A percentile compares a stretch with the other conserved stretches of the same genome.
Conservation (phyloP, 2,888 invertebrate genomes). For the Catocala fraxini region DNA sequence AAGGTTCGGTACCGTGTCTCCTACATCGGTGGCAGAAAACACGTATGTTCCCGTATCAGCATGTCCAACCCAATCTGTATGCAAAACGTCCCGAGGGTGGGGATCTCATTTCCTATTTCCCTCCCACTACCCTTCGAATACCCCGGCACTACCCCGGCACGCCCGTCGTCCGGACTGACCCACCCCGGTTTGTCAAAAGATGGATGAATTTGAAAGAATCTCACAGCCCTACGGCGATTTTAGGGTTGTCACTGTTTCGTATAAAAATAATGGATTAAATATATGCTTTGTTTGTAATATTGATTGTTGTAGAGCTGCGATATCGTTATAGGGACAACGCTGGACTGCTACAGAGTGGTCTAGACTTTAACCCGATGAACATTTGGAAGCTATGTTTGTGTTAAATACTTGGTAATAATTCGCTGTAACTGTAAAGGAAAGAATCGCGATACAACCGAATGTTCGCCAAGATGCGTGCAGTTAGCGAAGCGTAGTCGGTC, state of each 20-base stretch:
- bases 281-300: too few relatives aligned
- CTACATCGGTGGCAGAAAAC: conserved; percentile 29
- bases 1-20: conserved; percentile 13
- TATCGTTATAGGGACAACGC: too few relatives aligned
- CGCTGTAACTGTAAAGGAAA: too few relatives aligned
- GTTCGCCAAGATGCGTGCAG: too few relatives aligned
- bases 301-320: too few relatives aligned
- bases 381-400: too few relatives aligned
- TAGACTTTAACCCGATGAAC: too few relatives aligned
- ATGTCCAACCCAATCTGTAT: conserved; percentile 59
- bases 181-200: conserved; percentile 54
- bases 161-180: conserved; percentile 50
- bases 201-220: conserved; percentile 58
- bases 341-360: too few relatives aligned
- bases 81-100: conserved; percentile 58
- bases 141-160: conserved; percentile 30
- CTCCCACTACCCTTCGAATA: conserved; percentile 9
- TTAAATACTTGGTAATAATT: too few relatives aligned
- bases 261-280: not conserved
- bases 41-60: conserved; percentile 51
- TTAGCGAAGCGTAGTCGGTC: too few relatives aligned
- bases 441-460: too few relatives aligned
- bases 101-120: conserved; percentile 55
- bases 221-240: conserved; percentile 35
- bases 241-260: conserved; percentile 31